Evolutionary conservation across 2,113 vertebrate genomes (phyloP).

Genomic region (Lophura nycthemera): DNA sequence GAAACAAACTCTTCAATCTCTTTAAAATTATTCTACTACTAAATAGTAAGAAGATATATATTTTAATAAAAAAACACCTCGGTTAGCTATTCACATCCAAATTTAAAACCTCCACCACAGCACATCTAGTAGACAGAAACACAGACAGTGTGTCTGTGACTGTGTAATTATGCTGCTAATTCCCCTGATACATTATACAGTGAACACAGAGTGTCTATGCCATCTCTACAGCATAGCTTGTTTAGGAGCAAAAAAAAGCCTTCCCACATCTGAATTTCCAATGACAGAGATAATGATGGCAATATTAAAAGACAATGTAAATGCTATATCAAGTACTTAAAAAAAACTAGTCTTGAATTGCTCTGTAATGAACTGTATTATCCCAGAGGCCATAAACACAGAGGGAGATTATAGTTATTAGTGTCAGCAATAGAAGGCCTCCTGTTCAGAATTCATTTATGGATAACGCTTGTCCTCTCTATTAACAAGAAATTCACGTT

Average conservation of each 20-base stretch:
- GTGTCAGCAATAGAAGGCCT: neutral
- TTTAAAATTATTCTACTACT: neutral
- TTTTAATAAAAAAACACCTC: neutral
- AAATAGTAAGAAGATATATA: neutral
- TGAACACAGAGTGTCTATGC: neutral
- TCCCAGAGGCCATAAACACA: neutral
- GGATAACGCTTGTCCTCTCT: neutral
- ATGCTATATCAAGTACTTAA: neutral
- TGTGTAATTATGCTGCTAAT: neutral
- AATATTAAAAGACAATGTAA: neutral
- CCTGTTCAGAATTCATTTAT: neutral
- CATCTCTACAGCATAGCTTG: neutral
- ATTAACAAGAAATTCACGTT: neutral
- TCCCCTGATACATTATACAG: neutral
- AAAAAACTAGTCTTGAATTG: neutral
- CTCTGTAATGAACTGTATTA: neutral
- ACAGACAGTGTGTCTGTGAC: neutral
- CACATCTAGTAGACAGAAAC: neutral
- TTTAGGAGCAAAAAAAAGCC: neutral
- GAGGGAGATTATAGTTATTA: neutral
- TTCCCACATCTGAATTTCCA: neutral
- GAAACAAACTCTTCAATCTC: neutral
- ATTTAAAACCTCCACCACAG: neutral
- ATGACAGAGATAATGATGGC: neutral
- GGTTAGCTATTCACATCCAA: neutral